phyloP scores from a whole-genome alignment of 2,888 invertebrate genomes.

The Oxystoma pomonae region DNA sequence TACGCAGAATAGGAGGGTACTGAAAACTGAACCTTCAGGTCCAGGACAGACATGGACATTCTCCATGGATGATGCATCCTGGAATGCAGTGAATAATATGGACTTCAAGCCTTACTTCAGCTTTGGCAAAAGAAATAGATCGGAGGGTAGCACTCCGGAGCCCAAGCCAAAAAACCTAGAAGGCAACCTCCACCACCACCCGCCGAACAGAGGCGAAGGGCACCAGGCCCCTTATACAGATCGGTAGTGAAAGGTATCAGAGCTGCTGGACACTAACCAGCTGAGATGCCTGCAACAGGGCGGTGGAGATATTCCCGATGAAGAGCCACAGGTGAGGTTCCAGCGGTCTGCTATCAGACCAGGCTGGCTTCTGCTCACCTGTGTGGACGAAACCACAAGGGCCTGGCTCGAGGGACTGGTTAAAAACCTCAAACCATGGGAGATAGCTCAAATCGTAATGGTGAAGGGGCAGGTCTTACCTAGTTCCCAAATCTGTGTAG shows the following conservation, averaged over 20 bases:
- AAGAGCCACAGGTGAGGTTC: conserved; percentile 8
- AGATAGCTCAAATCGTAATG: not conserved
- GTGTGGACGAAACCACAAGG: not conserved
- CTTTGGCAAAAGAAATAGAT: not conserved
- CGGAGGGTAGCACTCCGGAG: not conserved
- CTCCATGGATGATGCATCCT: not conserved
- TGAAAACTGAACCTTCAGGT: not conserved
- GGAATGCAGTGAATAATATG: not conserved
- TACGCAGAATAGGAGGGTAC: not conserved
- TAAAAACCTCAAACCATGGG: conserved; percentile 1
- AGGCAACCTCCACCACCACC: too few relatives aligned
- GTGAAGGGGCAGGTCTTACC: not conserved
- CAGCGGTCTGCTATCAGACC: conserved; percentile 2
- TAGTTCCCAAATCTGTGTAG: not conserved
- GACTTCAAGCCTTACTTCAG: not conserved
- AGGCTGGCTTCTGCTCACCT: conserved; percentile 13
- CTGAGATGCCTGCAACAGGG: not conserved
- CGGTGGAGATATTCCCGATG: not conserved
- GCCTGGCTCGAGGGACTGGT: conserved; percentile 3
- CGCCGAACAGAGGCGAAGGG: not conserved
- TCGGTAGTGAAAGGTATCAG: not conserved
- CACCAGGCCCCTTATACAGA: not conserved
- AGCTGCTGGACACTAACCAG: not conserved
- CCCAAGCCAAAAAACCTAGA: too few relatives aligned
- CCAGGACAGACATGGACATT: not conserved